phyloP scores from a whole-genome alignment of 2,113 vertebrate species.

The Mola mola region DNA sequence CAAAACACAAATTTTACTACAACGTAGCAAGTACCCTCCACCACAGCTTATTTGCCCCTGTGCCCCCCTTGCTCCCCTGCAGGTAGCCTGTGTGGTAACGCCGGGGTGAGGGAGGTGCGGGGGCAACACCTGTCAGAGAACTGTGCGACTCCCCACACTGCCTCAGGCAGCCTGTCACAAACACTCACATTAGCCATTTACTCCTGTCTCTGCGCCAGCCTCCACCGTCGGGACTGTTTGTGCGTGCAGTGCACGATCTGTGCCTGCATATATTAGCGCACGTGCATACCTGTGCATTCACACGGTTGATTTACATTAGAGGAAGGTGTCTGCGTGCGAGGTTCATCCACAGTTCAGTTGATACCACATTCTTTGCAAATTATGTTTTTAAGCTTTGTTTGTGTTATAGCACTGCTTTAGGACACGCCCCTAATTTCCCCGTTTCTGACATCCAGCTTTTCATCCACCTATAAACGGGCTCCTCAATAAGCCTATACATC shows the following conservation, averaged over 20 bases:
- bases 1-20: constrained; percentile 10
- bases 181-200: constrained; percentile 69
- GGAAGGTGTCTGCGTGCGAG: not conserved
- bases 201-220: constrained; percentile 27
- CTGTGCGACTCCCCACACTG: constrained; percentile 38
- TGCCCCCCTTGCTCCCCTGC: constrained; percentile 17
- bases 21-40: not conserved
- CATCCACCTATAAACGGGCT: not conserved
- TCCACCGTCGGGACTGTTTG: constrained; percentile 2
- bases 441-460: not conserved
- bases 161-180: constrained; percentile 68
- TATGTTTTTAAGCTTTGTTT: too few species aligned
- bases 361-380: not conserved
- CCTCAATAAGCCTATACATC: not conserved
- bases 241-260: constrained; percentile 8
- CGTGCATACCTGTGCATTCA: constrained; percentile 17
- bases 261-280: constrained; percentile 10
- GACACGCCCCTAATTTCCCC: too few species aligned
- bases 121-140: constrained; percentile 52
- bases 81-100: constrained; percentile 29
- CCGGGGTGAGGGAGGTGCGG: constrained; percentile 28
- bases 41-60: not conserved
- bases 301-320: constrained; percentile 3
- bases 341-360: constrained; percentile 17
- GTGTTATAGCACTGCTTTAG: too few species aligned